A percentile compares a stretch with the other conserved stretches of the same genome.
These are phyloP conservation scores for Muraenolepis orangiensis DNA, from an alignment of 2,797 vertebrate genomes.

Conservation along the genomic window DNA sequence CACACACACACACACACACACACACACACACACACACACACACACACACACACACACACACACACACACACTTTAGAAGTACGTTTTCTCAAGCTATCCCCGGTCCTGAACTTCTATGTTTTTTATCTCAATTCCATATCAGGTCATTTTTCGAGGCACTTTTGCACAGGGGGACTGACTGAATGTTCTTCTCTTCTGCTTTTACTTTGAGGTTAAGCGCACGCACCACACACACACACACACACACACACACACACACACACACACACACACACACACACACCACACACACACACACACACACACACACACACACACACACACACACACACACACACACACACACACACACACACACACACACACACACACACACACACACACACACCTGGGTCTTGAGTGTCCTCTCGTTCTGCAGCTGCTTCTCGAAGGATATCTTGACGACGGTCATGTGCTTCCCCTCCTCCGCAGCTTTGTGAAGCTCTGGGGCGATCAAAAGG, in stretches of 20 bases:
- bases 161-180: background rate
- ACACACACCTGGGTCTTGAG: conserved; percentile 89
- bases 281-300: background rate
- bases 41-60: too few relatives aligned
- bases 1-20: too few relatives aligned
- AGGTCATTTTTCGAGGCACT: background rate
- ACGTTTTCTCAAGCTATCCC: too few relatives aligned
- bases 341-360: too few relatives aligned
- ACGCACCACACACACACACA: background rate
- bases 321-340: background rate
- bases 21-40: too few relatives aligned
- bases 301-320: conserved; percentile 9
- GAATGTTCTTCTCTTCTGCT: too few relatives aligned
- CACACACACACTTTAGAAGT: too few relatives aligned
- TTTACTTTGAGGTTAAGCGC: too few relatives aligned
- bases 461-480: conserved; percentile 78
- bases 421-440: conserved; percentile 85
- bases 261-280: too few relatives aligned
- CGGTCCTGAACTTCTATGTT: too few relatives aligned
- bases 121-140: background rate
- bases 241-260: too few relatives aligned
- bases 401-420: conserved; percentile 85
- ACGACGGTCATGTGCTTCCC: conserved; percentile 73
- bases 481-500: conserved; percentile 68
- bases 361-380: background rate